Percentiles rank a stretch among this genome's conserved stretches.
Conservation (phyloP, 2,888 invertebrate species). For the Tiphia femorata region DNA sequence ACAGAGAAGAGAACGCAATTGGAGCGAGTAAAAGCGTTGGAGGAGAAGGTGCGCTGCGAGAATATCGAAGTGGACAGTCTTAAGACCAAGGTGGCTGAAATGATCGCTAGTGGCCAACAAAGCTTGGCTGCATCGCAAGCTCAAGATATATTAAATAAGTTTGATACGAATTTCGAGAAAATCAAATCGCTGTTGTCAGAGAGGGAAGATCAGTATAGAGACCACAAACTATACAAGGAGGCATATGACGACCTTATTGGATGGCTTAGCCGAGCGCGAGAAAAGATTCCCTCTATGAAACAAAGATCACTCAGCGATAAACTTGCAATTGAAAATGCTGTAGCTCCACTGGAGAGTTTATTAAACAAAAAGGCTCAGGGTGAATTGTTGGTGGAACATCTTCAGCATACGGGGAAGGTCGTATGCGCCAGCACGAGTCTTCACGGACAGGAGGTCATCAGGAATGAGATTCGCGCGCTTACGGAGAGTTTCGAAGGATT, state of each 20-base stretch:
- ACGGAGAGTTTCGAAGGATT: constrained; percentile 87
- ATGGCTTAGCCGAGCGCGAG: constrained; percentile 89
- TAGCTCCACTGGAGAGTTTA: constrained; percentile 87
- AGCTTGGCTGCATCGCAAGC: constrained; percentile 87
- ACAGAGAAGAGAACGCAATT: constrained; percentile 88
- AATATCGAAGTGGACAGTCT: constrained; percentile 90
- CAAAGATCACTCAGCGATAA: constrained; percentile 89
- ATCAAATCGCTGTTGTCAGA: constrained; percentile 80
- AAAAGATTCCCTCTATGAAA: constrained; percentile 89
- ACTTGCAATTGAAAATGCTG: constrained; percentile 88
- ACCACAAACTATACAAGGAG: constrained; percentile 91
- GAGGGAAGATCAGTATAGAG: constrained; percentile 88
- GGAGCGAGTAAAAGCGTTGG: constrained; percentile 86
- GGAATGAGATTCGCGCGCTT: constrained; percentile 87
- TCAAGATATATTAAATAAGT: constrained; percentile 86
- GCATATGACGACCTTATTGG: constrained; percentile 90
- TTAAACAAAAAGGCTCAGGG: constrained; percentile 93
- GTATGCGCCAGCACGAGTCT: constrained; percentile 86
- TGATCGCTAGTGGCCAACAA: constrained; percentile 88
- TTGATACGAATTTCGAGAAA: constrained; percentile 82
- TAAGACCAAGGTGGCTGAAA: constrained; percentile 86
- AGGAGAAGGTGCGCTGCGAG: constrained; percentile 90
- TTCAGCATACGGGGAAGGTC: constrained; percentile 90
- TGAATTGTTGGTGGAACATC: constrained; percentile 86
- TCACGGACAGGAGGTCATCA: constrained; percentile 84